phyloP scores from a whole-genome alignment of 2,797 vertebrate genomes.

The Melanitta fusca region DNA sequence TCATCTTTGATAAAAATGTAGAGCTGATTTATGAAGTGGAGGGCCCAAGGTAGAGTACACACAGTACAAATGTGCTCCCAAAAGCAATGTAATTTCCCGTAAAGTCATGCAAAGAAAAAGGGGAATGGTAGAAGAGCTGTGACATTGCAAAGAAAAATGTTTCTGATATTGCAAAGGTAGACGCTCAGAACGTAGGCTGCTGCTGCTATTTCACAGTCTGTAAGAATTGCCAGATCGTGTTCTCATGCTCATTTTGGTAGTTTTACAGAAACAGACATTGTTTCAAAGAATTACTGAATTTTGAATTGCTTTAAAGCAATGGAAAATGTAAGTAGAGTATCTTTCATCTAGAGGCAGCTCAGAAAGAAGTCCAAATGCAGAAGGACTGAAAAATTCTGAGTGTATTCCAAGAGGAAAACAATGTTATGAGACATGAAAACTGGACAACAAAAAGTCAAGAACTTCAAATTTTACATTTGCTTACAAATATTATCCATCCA shows the following conservation, averaged over 20 bases:
- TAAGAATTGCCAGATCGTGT: neutral
- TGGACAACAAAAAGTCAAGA: neutral
- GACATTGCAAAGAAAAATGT: neutral
- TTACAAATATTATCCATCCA: neutral
- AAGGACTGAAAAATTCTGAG: neutral
- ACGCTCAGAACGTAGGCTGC: neutral
- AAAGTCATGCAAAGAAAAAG: conserved; percentile 47
- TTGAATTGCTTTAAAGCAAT: conserved; percentile 18
- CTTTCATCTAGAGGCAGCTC: neutral
- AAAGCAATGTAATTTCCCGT: conserved; percentile 33
- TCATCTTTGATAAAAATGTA: conserved; percentile 38
- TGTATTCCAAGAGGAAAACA: neutral
- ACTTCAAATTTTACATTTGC: neutral
- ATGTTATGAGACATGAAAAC: neutral
- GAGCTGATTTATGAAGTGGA: conserved; percentile 53
- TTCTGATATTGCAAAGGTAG: neutral
- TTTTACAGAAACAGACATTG: neutral
- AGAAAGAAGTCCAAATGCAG: neutral
- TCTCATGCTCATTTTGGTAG: neutral
- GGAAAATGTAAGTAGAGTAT: neutral
- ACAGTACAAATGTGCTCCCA: neutral
- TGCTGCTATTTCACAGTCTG: neutral
- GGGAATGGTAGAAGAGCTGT: neutral
- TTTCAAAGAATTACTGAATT: neutral
- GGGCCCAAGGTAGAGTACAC: neutral